Evolutionary conservation across 92 coral and sea anemone genomes (phyloP), one percentile per base, ranked within the genome.

Genomic region (Porites cylindrica): DNA sequence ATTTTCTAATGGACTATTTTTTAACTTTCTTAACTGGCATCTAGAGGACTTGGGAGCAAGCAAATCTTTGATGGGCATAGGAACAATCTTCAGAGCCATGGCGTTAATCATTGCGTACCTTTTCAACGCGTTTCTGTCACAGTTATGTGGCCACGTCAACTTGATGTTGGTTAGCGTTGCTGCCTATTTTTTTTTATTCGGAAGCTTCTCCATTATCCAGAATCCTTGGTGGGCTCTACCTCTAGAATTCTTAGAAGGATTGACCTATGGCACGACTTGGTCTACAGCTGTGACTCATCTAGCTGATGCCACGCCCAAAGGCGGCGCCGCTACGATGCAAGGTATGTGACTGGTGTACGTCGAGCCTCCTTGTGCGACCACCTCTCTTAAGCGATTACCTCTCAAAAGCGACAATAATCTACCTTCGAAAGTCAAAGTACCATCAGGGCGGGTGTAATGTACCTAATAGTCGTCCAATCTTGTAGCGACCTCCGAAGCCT

Each of bases 321-420:
- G 93, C 51, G 99, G 98, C 23, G 98, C 99, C 17, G 99, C 99
- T 51, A 97, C 99, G 13, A 94, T 94, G 95, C 99, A 97, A 95
- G 98, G 99, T 91, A 65, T 50, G 82, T 47, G 16, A 76, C 59
- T 17, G 19, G 69, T 26, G 10, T 24, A 2, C 17, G 16, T 10
- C 21, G 60, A 2, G 13, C 10, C 14, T 54, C 14, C 14, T 54
- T 54, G 60, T 54, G 60, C 32, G 32, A 29, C 32, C 32, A 29
- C 32, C 32, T 54, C 14, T 13, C 60, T 54, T 54, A 54, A 13
- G 60, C 2, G 12, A 7, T 54, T 3, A 54, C 2, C 10, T 54
- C 12, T 7, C 11, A 54, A 54, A 54, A 54, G 2, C 14, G 0
- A 54, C 10, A 29, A 26, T 26, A 26, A 29, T 29, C 32, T 29